Evolutionary conservation across 2,797 vertebrate species (phyloP), one percentile per base, ranked within the genome.

Genomic region (Poecilia wingei): DNA sequence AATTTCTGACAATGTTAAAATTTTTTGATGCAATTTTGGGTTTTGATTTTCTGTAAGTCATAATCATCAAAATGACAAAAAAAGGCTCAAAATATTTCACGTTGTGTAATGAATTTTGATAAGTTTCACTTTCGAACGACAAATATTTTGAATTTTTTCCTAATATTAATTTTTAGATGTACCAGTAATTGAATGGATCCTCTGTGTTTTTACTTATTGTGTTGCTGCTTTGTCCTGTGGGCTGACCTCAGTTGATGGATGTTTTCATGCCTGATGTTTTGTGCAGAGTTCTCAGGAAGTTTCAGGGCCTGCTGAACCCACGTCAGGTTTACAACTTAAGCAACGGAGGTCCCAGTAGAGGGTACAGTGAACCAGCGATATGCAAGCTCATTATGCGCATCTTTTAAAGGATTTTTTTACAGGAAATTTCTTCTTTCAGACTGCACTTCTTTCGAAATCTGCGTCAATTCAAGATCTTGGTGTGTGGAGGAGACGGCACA

Each of bases 401-500:
- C 3, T 70, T 25, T 74, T 49, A 20, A 2, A 13, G 25, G 22
- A 57, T 71, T 18, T 76, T 33, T 43, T 41, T 41, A 41, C 41
- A 41, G 41, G 36, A 8, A 64, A 7, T 64, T 77, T 85, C 4
- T 80, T 9, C 75, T 78, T 80, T 78, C 25, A 99, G 98, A 77
- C 94, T 99, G 0, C 96, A 94, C 82, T 97, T 99, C 88, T 98
- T 99, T 93, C 96, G 91, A 79, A 97, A 96, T 28, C 91, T 98
- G 74, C 92, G 85, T 3, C 78, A 96, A 31, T 97, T 95, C 90
- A 96, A 96, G 69, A 95, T 99, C 88, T 91, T 99, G 93, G 97
- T 96, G 46, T 98, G 98, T 55, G 98, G 98, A 1, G 98, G 98
- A 36, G 98, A 98, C 0, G 98, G 98, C 82, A 98, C 98, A 0